phyloP scores from a whole-genome alignment of 2,113 vertebrate genomes.

The Dermatemys mawii region DNA sequence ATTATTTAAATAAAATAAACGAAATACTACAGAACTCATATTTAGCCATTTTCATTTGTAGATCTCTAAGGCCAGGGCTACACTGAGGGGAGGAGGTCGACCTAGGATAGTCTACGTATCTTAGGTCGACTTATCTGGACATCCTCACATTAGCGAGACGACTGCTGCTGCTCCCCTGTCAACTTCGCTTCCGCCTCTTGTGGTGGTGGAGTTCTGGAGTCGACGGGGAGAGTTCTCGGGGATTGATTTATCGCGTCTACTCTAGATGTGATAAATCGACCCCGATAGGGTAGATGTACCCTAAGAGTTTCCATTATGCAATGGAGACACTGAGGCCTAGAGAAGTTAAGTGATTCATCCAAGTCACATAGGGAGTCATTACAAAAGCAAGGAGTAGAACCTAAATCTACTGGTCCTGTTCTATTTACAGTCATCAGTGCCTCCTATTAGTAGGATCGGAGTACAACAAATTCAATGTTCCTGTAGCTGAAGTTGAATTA shows the following conservation, averaged over 20 bases:
- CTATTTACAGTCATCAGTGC: background rate
- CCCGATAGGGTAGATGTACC: no score
- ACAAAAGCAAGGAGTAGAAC: background rate
- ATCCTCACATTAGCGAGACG: no score
- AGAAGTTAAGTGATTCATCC: background rate
- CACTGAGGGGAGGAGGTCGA: no score
- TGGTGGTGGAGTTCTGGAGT: no score
- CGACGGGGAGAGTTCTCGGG: no score
- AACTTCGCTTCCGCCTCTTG: no score
- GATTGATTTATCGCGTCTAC: no score
- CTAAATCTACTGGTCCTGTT: background rate
- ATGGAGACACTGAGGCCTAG: no score
- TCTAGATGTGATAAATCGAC: no score
- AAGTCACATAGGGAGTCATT: background rate
- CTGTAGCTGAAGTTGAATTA: background rate
- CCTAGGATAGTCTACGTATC: no score
- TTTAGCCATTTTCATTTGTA: conserved; percentile 7
- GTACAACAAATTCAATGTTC: background rate
- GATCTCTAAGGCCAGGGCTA: background rate
- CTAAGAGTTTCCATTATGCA: conserved; percentile 4
- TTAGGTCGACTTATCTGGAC: no score
- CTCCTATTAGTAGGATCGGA: background rate
- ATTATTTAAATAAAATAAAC: conserved; percentile 65
- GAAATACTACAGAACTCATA: conserved; percentile 48
- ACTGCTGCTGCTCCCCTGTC: no score